Conservation (phyloP, 2,113 vertebrate species). For the Macquaria australasica region DNA sequence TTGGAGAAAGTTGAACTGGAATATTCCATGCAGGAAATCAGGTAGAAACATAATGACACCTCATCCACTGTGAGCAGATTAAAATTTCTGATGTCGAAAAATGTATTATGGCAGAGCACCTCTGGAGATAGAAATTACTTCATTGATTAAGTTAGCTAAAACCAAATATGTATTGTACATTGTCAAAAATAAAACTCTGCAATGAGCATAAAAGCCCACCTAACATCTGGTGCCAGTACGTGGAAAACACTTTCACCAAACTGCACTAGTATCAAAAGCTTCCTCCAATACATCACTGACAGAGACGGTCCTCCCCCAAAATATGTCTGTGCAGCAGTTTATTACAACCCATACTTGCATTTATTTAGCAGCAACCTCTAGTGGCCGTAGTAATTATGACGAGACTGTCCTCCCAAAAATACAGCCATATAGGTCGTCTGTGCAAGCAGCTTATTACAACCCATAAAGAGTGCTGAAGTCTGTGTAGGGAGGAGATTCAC, state of each 20-base stretch:
- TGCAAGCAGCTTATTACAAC: too few relatives aligned
- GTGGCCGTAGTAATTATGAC: too few relatives aligned
- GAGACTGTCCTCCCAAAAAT: too few relatives aligned
- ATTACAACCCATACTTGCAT: too few relatives aligned
- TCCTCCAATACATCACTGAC: neutral
- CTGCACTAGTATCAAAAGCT: neutral
- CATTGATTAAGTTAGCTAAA: neutral
- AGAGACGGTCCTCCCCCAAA: too few relatives aligned
- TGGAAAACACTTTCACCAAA: neutral
- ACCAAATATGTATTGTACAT: neutral
- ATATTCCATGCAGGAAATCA: slow-evolving; percentile 21
- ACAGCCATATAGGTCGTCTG: too few relatives aligned
- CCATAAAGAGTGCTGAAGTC: too few relatives aligned
- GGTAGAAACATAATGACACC: neutral
- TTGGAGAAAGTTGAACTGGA: slow-evolving; percentile 2
- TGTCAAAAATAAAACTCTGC: neutral
- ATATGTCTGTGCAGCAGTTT: too few relatives aligned
- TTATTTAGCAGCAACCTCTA: too few relatives aligned
- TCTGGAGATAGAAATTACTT: neutral
- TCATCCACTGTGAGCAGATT: neutral
- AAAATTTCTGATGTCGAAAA: neutral
- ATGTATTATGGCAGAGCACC: neutral
- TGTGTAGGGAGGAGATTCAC: too few relatives aligned
- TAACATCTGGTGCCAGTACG: neutral
- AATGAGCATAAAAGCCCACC: neutral